These are phyloP conservation scores for Drosophila pegasa DNA, from an alignment of 2,888 invertebrate species.

Conservation along the genomic window DNA sequence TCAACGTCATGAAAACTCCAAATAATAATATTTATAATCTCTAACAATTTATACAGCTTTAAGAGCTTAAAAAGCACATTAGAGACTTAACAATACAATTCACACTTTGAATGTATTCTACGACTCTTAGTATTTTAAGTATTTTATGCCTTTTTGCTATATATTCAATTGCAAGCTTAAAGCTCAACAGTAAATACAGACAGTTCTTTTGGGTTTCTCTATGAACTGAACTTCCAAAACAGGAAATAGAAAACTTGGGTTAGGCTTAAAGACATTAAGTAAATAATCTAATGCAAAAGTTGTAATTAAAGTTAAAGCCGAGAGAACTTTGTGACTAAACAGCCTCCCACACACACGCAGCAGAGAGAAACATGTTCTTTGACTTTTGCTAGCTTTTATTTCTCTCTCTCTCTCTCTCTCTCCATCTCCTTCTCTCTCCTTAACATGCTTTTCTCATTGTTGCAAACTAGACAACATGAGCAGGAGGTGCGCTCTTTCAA, in stretches of 20 bases:
- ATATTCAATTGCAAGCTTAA: constrained; percentile 1
- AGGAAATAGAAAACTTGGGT: constrained; percentile 8
- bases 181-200: neutral
- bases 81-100: neutral
- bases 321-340: constrained; percentile 24
- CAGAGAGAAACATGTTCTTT: neutral
- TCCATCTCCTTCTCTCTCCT: neutral
- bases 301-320: constrained; percentile 28
- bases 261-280: constrained; percentile 1
- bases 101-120: neutral
- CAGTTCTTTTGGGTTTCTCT: neutral
- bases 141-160: neutral
- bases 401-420: neutral
- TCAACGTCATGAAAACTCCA: too few relatives aligned
- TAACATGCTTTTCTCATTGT: constrained; percentile 8
- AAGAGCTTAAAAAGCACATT: neutral
- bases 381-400: neutral
- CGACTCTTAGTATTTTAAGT: neutral
- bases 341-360: neutral
- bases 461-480: constrained; percentile 22
- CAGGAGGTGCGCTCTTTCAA: constrained; percentile 18
- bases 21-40: too few relatives aligned
- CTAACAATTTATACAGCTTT: too few relatives aligned
- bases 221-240: neutral
- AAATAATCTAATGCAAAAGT: constrained; percentile 28